Percentiles rank a stretch among this genome's conserved stretches.
Evolutionary conservation across 2,888 invertebrate species (phyloP).

Genomic region (Morinoia aosen): DNA sequence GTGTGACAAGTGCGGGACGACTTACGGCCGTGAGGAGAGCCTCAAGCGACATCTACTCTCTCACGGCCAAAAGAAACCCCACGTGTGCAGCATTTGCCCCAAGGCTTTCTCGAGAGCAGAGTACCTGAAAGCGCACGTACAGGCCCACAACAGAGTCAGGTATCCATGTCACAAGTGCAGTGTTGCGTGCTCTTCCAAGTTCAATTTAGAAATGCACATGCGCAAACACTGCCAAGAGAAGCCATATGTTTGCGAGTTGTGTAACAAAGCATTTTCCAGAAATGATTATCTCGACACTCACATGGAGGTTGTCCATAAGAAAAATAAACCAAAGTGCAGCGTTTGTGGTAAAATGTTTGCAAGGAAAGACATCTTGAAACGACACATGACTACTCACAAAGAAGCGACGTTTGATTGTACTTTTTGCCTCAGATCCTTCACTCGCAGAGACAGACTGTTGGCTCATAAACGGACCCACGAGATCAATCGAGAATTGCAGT

Average conservation of each 20-base stretch:
- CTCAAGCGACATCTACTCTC: constrained; percentile 60
- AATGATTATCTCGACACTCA: constrained; percentile 63
- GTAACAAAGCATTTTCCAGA: constrained; percentile 63
- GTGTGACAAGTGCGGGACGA: constrained; percentile 62
- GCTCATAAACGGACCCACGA: constrained; percentile 61
- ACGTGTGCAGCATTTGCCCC: constrained; percentile 61
- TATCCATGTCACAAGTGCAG: constrained; percentile 64
- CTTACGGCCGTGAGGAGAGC: constrained; percentile 64
- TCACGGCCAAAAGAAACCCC: constrained; percentile 60
- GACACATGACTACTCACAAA: constrained; percentile 63
- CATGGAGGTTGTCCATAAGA: constrained; percentile 64
- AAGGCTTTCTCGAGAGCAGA: constrained; percentile 62
- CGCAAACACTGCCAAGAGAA: constrained; percentile 62
- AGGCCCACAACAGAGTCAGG: constrained; percentile 61
- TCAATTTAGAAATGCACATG: constrained; percentile 62
- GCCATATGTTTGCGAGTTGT: constrained; percentile 63
- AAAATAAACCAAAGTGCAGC: constrained; percentile 65
- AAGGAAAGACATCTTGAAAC: constrained; percentile 63
- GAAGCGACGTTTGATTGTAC: constrained; percentile 64
- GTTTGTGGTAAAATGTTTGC: constrained; percentile 65
- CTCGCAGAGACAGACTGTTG: constrained; percentile 62
- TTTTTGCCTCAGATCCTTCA: constrained; percentile 62
- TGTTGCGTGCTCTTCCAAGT: constrained; percentile 60
- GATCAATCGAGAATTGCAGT: constrained; percentile 56
- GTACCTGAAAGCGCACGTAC: constrained; percentile 62